Conservation (phyloP, 1,140 invertebrate species). For the Trachymyrmex cornetzi region DNA sequence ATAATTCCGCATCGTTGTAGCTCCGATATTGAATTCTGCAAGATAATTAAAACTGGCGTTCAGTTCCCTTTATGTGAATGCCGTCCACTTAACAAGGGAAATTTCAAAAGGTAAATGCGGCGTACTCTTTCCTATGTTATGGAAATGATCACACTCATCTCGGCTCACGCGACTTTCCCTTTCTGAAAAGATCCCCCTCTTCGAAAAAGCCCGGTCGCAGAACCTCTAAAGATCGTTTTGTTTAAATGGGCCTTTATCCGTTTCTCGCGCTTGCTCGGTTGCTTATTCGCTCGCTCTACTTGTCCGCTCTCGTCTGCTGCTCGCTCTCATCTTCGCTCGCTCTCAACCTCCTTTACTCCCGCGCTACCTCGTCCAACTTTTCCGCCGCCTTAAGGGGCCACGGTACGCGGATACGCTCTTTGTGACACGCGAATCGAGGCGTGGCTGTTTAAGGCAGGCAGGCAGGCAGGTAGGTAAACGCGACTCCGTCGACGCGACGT, state of each 20-base stretch:
- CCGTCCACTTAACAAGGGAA: slow-evolving; percentile 2
- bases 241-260: slow-evolving; percentile 54
- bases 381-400: slow-evolving; percentile 56
- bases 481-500: slow-evolving; percentile 15
- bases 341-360: slow-evolving; percentile 50
- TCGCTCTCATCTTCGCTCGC: slow-evolving; percentile 44
- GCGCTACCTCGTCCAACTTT: slow-evolving; percentile 62
- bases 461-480: slow-evolving; percentile 35
- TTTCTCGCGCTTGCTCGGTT: neutral
- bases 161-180: neutral
- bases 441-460: slow-evolving; percentile 66
- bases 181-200: neutral
- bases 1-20: slow-evolving; percentile 32
- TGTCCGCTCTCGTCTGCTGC: neutral
- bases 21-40: slow-evolving; percentile 43
- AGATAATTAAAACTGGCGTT: slow-evolving; percentile 45
- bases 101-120: slow-evolving; percentile 23
- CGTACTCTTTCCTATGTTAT: neutral
- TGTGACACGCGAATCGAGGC: slow-evolving; percentile 67
- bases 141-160: neutral
- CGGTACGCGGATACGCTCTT: slow-evolving; percentile 56
- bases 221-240: slow-evolving; percentile 14
- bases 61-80: slow-evolving; percentile 9
- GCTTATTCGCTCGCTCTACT: neutral
- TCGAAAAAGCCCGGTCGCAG: neutral